Base-by-base conservation (phyloP, 2,113 vertebrate species). In the Syngnathus floridae region DNA sequence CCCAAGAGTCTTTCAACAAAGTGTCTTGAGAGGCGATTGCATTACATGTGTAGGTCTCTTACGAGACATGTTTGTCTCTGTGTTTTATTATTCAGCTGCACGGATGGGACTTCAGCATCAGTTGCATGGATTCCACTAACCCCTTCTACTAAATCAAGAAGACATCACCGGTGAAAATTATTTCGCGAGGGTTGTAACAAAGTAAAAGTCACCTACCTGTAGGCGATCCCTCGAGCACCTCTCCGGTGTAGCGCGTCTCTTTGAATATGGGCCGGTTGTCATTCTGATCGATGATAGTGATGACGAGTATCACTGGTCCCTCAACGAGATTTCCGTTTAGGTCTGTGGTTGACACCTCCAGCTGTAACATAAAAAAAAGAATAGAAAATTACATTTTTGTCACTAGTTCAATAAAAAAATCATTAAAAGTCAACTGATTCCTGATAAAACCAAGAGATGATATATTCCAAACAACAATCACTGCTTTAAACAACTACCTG, bases 201-300 rank as follows among this genome's bases (percentile, higher is more conserved):
- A 14, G 57, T n/a, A 7, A 41, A 57, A 61, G 66, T 21, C 62
- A 66, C 90, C 69, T 87, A 98, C 97, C 97, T 84, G 93, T 96
- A 4, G 96, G 92, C 1, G 97, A 98, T 0, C 94, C 95, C 66
- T 98, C 97, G 69, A 96, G 93, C 75, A 99, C 93, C 0, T 97
- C 94, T 3, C 96, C 96, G 0, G 94, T 0, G 2, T 98, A 98
- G 6, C 93, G 94, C 0, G 91, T 91, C 80, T 98, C 95, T 64
- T 85, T 93, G 79, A 99, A 99, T 87, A 94, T 90, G 0, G 97
- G 97, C 40, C 94, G 88, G 86, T 99, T 99, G 85, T 99, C 97
- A 37, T 99, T 99, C 75, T 99, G 97, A 82, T 99, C 95, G 7
- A 98, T 98, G 67, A 99, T 92, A 0, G 80, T 82, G 74, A 99